phyloP scores from a whole-genome alignment of 2,113 vertebrate genomes.

The Pluvianellus socialis region DNA sequence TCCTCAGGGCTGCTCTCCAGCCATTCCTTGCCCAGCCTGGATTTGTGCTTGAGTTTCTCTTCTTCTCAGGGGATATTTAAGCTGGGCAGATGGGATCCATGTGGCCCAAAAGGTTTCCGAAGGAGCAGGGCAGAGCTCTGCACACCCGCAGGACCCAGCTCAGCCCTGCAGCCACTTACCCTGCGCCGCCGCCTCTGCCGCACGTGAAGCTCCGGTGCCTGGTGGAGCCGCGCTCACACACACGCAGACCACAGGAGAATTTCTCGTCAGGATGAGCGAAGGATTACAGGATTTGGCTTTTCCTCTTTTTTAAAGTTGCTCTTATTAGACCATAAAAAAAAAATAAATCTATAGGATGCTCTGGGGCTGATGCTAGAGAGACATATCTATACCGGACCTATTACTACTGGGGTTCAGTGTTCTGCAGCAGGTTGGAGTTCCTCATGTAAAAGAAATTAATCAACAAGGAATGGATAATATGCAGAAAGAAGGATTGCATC shows the following conservation, averaged over 20 bases:
- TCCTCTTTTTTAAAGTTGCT: not conserved
- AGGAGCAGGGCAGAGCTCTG: not conserved
- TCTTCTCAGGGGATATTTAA: not conserved
- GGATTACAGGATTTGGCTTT: slow-evolving; percentile 12
- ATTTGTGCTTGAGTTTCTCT: too few species aligned
- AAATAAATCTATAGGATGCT: not conserved
- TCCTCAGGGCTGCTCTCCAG: too few species aligned
- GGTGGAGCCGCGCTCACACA: not conserved
- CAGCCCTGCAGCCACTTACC: not conserved
- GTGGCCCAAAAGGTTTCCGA: not conserved
- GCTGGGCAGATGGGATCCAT: not conserved
- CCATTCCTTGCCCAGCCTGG: too few species aligned
- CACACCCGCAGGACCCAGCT: not conserved
- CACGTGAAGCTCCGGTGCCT: not conserved
- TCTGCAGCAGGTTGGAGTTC: not conserved
- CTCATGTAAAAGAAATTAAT: not conserved
- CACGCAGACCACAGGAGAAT: not conserved
- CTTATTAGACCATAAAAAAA: not conserved
- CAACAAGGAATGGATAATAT: not conserved
- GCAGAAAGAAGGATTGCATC: not conserved
- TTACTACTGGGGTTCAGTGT: not conserved
- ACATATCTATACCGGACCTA: not conserved
- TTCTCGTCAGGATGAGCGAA: not conserved
- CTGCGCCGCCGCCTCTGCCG: not conserved
- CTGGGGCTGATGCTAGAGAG: not conserved